Base-by-base conservation (phyloP, 1,140 invertebrate genomes). In the Bicyclus anynana region DNA sequence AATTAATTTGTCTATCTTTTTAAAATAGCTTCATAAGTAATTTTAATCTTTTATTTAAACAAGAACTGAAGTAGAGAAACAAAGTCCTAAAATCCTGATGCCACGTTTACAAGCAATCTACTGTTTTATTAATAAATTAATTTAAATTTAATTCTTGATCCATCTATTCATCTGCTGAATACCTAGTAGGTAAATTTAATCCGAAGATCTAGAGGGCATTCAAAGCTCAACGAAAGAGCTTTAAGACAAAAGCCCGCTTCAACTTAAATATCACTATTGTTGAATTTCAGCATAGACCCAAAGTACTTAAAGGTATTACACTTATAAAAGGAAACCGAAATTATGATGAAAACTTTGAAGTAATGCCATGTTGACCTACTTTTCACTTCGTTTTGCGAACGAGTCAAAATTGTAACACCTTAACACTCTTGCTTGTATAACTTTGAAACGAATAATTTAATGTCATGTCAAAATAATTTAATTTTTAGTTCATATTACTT, bases 261-360 rank as follows among this genome's bases (percentile, higher is more conserved):
- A 53, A 59, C 23, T 53, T 59, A 53, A 59, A 53, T 59, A 59
- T 53, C 51, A 52, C 57, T 59, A 59, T 59, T 59, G 57, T 59
- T 53, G 26, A 53, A 59, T 59, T 59, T 53, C 44, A 42, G 50
- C 47, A 53, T 21, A 37, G 35, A 21, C n/a, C 50, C 50, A 18
- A 48, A 59, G 42, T 59, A 53, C 57, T 59, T 53, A 59, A 53
- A 59, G 57, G 57, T 53, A 52, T 59, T 59, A 59, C 26, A 26
- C 20, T 60, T 44, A 51, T 58, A 51, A 58, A 60, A 40, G 52
- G 48, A 53, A 44, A 53, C 58, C 44, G 54, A 49, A 60, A 60
- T 60, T 42, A 53, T 40, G 29, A 49, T 38, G 29, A 18, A 35
- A 35, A 37, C 47, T 48, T 53, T 23, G 21, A 17, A 53, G 42